phyloP scores from a whole-genome alignment of 2,888 invertebrate species.

The Drosophila prolongata region DNA sequence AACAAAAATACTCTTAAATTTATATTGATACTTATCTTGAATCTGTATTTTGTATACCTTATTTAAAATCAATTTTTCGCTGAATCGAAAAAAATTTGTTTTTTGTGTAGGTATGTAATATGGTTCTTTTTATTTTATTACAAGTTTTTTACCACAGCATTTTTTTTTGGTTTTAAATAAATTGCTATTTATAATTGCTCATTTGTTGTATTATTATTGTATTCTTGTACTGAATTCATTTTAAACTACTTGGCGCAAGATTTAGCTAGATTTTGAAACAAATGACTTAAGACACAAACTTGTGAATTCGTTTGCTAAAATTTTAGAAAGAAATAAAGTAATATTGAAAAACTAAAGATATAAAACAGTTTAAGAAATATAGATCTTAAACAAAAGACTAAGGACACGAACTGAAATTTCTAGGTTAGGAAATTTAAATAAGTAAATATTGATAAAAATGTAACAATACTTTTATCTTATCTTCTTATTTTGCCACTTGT shows the following conservation, averaged over 20 bases:
- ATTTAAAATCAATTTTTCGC: neutral
- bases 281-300: constrained; percentile 10
- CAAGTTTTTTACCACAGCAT: neutral
- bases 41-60: constrained; percentile 4
- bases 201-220: neutral
- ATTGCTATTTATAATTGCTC: neutral
- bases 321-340: no score
- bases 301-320: no score
- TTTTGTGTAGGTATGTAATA: neutral
- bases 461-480: neutral
- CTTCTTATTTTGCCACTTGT: neutral
- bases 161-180: constrained; percentile 7
- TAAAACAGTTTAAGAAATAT: neutral
- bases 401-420: constrained; percentile 46
- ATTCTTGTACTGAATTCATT: neutral
- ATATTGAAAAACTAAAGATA: no score
- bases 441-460: neutral
- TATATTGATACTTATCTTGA: constrained; percentile 4
- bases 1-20: constrained; percentile 12
- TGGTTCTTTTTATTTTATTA: neutral
- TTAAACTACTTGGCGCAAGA: no score
- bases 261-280: neutral
- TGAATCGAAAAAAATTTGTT: neutral
- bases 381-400: constrained; percentile 35
- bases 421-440: neutral